These are phyloP conservation scores for Cheirogaleus major DNA, from an alignment of 2,797 vertebrate species.

Conservation along the genomic window DNA sequence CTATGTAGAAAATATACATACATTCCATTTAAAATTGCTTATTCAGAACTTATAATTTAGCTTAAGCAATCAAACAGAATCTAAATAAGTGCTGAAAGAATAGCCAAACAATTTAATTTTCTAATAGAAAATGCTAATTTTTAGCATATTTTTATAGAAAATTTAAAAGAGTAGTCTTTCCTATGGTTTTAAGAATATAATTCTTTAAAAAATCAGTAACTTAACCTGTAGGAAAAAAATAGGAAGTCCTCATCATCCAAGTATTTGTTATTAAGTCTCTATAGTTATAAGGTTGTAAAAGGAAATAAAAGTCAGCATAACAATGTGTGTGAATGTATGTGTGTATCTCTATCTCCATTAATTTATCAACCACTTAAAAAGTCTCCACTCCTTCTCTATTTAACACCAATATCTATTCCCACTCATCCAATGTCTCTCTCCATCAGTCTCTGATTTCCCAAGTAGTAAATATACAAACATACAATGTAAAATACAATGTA, in stretches of 20 bases:
- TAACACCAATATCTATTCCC: not conserved
- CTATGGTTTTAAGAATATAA: not conserved
- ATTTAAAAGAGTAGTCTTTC: not conserved
- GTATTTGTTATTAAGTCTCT: not conserved
- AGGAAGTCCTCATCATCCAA: not conserved
- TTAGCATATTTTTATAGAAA: not conserved
- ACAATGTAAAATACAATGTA: not conserved
- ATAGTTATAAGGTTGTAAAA: not conserved
- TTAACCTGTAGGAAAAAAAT: not conserved
- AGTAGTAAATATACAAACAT: not conserved
- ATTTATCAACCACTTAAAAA: not conserved
- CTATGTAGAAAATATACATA: conserved; percentile 26
- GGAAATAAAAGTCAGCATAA: not conserved
- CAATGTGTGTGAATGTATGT: not conserved
- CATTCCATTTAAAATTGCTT: conserved; percentile 40
- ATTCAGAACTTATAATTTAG: not conserved
- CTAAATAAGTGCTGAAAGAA: conserved; percentile 32
- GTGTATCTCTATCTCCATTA: not conserved
- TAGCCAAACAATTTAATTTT: not conserved
- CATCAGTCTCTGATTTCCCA: not conserved
- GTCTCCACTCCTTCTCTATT: not conserved
- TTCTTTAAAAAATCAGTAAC: not conserved
- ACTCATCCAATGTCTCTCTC: not conserved
- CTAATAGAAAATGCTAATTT: conserved; percentile 3
- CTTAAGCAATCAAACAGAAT: conserved; percentile 14